Evolutionary conservation across 2,888 invertebrate genomes (phyloP).

Genomic region (Stenoptilia bipunctidactyla): DNA sequence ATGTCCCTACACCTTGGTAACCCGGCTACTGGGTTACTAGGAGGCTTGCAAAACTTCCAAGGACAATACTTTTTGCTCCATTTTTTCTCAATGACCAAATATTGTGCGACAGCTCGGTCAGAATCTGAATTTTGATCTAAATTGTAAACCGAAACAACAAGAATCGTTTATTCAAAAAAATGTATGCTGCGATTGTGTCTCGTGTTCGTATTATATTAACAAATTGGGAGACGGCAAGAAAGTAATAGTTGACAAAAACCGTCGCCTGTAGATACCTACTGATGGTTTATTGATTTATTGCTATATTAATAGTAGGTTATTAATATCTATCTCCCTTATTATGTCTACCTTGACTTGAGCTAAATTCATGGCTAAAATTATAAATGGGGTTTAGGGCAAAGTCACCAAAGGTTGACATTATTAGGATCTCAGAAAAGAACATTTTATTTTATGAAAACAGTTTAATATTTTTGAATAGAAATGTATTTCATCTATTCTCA

Average conservation of each 20-base stretch:
- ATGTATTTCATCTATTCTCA: no score
- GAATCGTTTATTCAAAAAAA: slow-evolving; percentile 43
- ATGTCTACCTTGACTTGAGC: no score
- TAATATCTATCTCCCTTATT: no score
- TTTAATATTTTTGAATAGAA: no score
- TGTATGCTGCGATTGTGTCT: slow-evolving; percentile 23
- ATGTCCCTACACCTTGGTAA: slow-evolving; percentile 15
- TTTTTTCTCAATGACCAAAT: slow-evolving; percentile 14
- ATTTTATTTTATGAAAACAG: no score
- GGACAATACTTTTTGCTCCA: slow-evolving; percentile 19
- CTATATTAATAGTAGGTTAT: no score
- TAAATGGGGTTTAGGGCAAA: no score
- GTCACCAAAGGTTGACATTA: no score
- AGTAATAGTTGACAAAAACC: no score
- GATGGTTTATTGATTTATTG: no score
- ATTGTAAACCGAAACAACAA: slow-evolving; percentile 22
- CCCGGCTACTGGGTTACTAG: slow-evolving; percentile 46
- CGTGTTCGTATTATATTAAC: slow-evolving; percentile 41
- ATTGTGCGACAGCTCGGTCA: slow-evolving; percentile 1
- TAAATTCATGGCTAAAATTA: no score
- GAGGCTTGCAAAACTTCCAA: slow-evolving; percentile 34
- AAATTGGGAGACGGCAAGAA: slow-evolving; percentile 26
- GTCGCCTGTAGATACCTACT: slow-evolving; percentile 13
- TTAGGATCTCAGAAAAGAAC: no score
- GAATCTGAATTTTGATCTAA: slow-evolving; percentile 50